Conservation (phyloP, 2,113 vertebrate genomes). For the Gadus macrocephalus region DNA sequence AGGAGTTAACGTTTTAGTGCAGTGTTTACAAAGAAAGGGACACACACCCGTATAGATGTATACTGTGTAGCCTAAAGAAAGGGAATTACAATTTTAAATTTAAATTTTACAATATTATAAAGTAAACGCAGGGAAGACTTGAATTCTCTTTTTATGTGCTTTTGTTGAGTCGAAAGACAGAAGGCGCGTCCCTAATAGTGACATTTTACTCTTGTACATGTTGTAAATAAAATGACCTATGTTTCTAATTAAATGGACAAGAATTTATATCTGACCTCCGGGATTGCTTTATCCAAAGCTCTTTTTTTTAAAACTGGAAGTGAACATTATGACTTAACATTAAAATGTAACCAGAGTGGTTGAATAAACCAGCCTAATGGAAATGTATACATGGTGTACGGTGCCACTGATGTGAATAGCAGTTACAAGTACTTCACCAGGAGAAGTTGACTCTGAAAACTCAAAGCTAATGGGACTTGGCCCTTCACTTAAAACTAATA, state of each 20-base stretch:
- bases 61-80: background rate
- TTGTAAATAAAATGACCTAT: constrained; percentile 8
- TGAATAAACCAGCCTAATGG: background rate
- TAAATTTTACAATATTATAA: constrained; percentile 13
- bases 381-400: background rate
- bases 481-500: constrained; percentile 1
- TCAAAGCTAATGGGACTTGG: constrained; percentile 9
- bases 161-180: no score
- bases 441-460: constrained; percentile 1
- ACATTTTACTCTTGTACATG: constrained; percentile 5
- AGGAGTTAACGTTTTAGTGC: constrained; percentile 3
- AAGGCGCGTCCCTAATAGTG: background rate
- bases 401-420: constrained; percentile 9
- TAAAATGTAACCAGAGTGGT: background rate
- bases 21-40: background rate
- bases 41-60: constrained; percentile 7
- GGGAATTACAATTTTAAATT: constrained; percentile 16
- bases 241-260: constrained; percentile 9
- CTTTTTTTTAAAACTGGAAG: background rate
- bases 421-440: constrained; percentile 5
- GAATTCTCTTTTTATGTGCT: no score
- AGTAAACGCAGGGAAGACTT: background rate
- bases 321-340: background rate
- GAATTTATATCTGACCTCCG: background rate
- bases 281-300: background rate